A percentile compares a stretch with the other conserved stretches of the same genome.
Conservation (phyloP, 2,113 vertebrate species). For the pig (Sus scrofa) region DNA sequence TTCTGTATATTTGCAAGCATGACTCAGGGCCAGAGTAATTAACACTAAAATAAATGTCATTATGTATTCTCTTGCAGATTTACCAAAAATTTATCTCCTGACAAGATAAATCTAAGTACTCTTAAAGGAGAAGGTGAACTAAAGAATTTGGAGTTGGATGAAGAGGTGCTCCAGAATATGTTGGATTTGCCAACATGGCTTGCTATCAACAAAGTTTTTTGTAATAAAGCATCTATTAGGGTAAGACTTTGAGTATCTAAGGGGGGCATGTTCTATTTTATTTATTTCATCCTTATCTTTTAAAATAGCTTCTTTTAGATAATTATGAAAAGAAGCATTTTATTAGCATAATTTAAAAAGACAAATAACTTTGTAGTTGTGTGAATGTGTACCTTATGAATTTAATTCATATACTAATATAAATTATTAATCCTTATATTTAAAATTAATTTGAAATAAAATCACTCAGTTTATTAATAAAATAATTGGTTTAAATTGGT, state of each 20-base stretch:
- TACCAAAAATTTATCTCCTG: slow-evolving; percentile 99
- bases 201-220: slow-evolving; percentile 97
- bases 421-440: slow-evolving; percentile 21
- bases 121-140: slow-evolving; percentile 98
- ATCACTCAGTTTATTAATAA: slow-evolving; percentile 43
- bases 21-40: not conserved
- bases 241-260: slow-evolving; percentile 87
- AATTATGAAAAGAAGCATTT: slow-evolving; percentile 9
- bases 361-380: slow-evolving; percentile 6
- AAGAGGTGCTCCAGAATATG: slow-evolving; percentile 99
- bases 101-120: slow-evolving; percentile 99
- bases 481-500: not conserved
- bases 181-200: slow-evolving; percentile 99
- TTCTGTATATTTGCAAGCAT: slow-evolving; percentile 26
- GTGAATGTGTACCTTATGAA: not conserved
- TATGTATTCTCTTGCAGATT: slow-evolving; percentile 90
- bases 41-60: slow-evolving; percentile 15
- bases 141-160: slow-evolving; percentile 98
- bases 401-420: not conserved
- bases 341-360: slow-evolving; percentile 28
- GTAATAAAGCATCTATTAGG: slow-evolving; percentile 98
- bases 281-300: not conserved
- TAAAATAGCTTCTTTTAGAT: slow-evolving; percentile 39
- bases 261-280: not conserved
- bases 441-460: slow-evolving; percentile 34